Evolutionary conservation across 2,888 invertebrate genomes (phyloP).

Genomic region (Netelia inedita): DNA sequence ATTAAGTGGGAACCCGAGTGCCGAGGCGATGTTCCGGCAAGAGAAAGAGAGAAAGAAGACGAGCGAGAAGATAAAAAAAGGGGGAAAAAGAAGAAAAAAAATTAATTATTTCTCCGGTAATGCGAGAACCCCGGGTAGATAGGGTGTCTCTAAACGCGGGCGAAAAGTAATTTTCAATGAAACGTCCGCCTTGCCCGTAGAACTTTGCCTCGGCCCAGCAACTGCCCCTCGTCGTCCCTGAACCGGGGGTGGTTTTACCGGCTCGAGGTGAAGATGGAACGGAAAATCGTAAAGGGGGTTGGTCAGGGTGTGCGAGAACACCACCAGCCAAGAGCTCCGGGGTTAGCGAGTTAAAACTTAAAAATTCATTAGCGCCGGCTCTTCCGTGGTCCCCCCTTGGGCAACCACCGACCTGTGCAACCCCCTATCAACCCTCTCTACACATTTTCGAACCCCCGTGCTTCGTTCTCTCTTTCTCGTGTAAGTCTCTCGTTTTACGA

Average conservation of each 20-base stretch:
- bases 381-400: constrained; percentile 16
- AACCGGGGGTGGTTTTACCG: constrained; percentile 17
- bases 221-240: neutral
- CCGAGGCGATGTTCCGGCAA: constrained; percentile 20
- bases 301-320: constrained; percentile 36
- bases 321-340: constrained; percentile 31
- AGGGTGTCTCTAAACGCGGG: constrained; percentile 62
- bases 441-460: constrained; percentile 10
- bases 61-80: constrained; percentile 28
- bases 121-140: constrained; percentile 51
- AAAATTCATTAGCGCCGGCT: constrained; percentile 74
- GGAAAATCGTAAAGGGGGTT: constrained; percentile 42
- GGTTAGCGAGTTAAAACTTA: constrained; percentile 72
- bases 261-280: constrained; percentile 1
- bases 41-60: constrained; percentile 24
- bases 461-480: neutral
- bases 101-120: constrained; percentile 71
- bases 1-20: constrained; percentile 42
- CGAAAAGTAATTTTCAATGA: constrained; percentile 74
- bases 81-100: constrained; percentile 54
- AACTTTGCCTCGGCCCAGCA: constrained; percentile 63
- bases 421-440: constrained; percentile 4
- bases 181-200: constrained; percentile 66
- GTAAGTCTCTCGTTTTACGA: neutral
- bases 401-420: constrained; percentile 17